Evolutionary conservation across 2,113 vertebrate genomes (phyloP).

Genomic region (Alectura lathami): DNA sequence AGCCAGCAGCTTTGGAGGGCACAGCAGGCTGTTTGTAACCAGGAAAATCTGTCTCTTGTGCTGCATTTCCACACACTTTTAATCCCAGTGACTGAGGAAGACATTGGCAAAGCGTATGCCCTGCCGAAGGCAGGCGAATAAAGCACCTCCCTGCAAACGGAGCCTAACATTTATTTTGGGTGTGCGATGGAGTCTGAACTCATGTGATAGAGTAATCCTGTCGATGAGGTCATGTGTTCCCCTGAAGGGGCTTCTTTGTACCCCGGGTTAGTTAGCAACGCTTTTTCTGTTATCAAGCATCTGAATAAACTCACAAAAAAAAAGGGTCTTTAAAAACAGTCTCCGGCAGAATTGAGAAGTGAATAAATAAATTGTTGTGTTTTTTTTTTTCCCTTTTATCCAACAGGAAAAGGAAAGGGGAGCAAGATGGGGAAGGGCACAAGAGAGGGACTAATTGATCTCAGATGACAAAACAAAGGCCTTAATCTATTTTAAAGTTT

Average conservation of each 20-base stretch:
- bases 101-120: neutral
- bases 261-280: conserved; percentile 46
- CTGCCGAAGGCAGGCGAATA: neutral
- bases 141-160: neutral
- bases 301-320: conserved; percentile 62
- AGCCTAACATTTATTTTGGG: conserved; percentile 22
- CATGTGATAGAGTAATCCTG: conserved; percentile 35
- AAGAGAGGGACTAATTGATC: neutral
- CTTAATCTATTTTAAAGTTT: neutral
- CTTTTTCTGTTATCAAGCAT: conserved; percentile 61
- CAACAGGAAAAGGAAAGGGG: neutral
- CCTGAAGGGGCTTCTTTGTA: conserved; percentile 64
- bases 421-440: neutral
- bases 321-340: conserved; percentile 19
- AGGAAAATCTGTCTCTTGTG: neutral
- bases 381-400: neutral
- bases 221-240: conserved; percentile 57
- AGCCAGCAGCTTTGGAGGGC: conserved; percentile 8
- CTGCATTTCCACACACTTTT: neutral
- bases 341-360: conserved; percentile 2
- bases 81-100: neutral
- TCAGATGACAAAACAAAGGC: neutral
- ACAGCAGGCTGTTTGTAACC: neutral
- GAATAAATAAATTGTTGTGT: neutral
- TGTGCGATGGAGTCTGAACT: conserved; percentile 36